A percentile compares a stretch with the other conserved stretches of the same genome.
These are phyloP conservation scores for Amphiprion clarkii DNA, from an alignment of 2,797 vertebrate genomes.

Conservation along the genomic window DNA sequence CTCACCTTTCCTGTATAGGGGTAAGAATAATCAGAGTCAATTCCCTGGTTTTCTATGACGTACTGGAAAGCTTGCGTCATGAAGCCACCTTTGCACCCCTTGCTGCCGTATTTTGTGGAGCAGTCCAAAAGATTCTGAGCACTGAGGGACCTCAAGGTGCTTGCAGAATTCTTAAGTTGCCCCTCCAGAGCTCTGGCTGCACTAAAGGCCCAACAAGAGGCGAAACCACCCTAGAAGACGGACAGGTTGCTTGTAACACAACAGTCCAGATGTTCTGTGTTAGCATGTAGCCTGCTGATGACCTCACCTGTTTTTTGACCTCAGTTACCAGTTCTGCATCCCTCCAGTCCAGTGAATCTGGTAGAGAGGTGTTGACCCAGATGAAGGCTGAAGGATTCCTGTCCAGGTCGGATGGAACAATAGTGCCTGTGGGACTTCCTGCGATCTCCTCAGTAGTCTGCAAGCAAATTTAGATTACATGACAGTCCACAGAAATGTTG, in stretches of 20 bases:
- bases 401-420: conserved; percentile 56
- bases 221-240: conserved; percentile 68
- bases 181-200: conserved; percentile 77
- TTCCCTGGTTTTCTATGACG: conserved; percentile 69
- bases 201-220: conserved; percentile 82
- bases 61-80: conserved; percentile 75
- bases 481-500: neutral
- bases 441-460: conserved; percentile 67
- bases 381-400: neutral
- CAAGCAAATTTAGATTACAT: neutral
- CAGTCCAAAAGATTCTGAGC: conserved; percentile 82
- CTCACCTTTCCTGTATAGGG: conserved; percentile 67
- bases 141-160: conserved; percentile 72
- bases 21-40: conserved; percentile 70
- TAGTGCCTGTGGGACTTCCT: conserved; percentile 23
- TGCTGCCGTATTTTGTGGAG: conserved; percentile 65
- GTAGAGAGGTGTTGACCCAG: conserved; percentile 25
- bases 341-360: conserved; percentile 71
- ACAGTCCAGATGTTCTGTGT: too few relatives aligned
- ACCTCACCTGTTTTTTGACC: conserved; percentile 77
- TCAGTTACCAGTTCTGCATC: conserved; percentile 66
- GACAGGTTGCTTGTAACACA: too few relatives aligned
- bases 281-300: too few relatives aligned
- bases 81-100: conserved; percentile 72
- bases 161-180: conserved; percentile 74